Evolutionary conservation across 2,113 vertebrate species (phyloP).

Genomic region (Larimichthys crocea): DNA sequence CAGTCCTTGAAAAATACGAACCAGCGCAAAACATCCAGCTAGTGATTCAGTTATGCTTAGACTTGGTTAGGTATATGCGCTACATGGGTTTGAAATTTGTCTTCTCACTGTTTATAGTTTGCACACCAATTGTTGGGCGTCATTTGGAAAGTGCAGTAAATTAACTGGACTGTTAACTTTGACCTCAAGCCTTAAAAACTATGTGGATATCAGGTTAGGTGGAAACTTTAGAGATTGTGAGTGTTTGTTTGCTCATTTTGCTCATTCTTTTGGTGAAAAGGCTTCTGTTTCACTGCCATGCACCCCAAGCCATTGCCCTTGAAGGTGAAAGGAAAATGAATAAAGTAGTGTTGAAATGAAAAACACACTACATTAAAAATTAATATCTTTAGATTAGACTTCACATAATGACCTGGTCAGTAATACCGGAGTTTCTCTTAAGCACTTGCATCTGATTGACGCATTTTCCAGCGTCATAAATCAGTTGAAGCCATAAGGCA

Average conservation of each 20-base stretch:
- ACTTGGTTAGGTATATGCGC: neutral
- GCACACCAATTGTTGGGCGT: neutral
- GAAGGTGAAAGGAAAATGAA: neutral
- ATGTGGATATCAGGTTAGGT: neutral
- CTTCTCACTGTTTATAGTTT: neutral
- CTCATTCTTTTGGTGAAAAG: neutral
- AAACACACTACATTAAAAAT: neutral
- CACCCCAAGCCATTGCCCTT: neutral
- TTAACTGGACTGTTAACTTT: neutral
- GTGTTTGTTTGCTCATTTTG: neutral
- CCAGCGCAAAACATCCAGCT: constrained; percentile 16
- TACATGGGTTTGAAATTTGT: neutral
- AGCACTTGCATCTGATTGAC: neutral
- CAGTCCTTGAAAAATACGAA: neutral
- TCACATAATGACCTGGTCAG: neutral
- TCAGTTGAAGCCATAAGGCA: neutral
- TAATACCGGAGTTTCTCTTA: neutral
- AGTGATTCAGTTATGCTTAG: neutral
- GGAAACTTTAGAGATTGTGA: neutral
- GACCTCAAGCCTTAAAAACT: neutral
- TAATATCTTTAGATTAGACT: neutral
- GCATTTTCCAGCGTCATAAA: neutral
- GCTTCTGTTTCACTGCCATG: neutral
- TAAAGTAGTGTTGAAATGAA: neutral
- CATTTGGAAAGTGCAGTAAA: neutral